Evolutionary conservation across 2,113 vertebrate genomes (phyloP).

Genomic region (Rhagologus leucostigma): DNA sequence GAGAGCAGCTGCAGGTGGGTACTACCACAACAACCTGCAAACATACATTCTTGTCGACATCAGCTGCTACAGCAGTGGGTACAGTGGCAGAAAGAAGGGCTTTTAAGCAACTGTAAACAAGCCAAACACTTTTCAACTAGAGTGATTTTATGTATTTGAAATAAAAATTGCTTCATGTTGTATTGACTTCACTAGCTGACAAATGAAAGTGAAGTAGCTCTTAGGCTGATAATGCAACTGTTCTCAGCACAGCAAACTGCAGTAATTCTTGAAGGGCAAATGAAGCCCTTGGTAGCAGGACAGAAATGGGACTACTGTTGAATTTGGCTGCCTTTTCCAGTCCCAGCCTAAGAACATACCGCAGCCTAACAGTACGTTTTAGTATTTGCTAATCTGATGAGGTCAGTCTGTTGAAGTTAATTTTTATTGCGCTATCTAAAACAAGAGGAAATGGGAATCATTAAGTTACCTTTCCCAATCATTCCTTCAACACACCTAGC

Average conservation of each 20-base stretch:
- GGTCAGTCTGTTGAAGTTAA: neutral
- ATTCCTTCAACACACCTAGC: constrained; percentile 25
- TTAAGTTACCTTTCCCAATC: constrained; percentile 28
- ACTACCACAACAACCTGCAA: neutral
- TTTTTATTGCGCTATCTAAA: constrained; percentile 39
- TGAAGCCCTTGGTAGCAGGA: neutral
- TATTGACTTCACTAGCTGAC: neutral
- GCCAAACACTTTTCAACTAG: neutral
- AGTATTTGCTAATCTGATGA: neutral
- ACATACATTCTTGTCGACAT: neutral
- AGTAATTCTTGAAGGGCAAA: neutral
- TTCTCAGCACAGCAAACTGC: neutral
- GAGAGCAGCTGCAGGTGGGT: neutral
- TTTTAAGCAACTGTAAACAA: neutral
- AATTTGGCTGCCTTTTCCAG: constrained; percentile 1
- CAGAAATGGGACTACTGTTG: neutral
- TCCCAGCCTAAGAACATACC: neutral
- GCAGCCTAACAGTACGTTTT: neutral
- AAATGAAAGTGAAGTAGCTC: neutral
- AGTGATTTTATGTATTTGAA: neutral
- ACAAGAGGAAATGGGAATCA: constrained; percentile 19
- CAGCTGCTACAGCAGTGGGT: neutral
- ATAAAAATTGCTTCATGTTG: neutral
- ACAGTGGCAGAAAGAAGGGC: neutral
- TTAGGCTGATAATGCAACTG: neutral